These are phyloP conservation scores for Apostichopus japonicus DNA, from an alignment of 35 echinoderm and acorn worm genomes.

Conservation along the genomic window DNA sequence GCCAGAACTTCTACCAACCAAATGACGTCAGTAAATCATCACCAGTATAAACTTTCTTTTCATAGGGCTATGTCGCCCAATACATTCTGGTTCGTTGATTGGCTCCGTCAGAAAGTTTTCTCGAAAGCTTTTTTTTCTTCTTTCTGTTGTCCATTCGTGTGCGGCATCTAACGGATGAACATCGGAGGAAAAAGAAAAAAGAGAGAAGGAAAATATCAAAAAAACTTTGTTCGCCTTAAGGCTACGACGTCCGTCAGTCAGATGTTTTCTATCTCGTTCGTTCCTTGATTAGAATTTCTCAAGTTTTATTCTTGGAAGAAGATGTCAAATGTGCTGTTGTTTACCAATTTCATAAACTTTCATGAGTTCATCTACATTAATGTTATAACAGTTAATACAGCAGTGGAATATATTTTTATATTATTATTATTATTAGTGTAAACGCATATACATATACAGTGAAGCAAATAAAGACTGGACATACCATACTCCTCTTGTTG, in stretches of 20 bases:
- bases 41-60: neutral
- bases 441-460: too few relatives aligned
- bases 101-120: neutral
- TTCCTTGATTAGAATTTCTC: neutral
- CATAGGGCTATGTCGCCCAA: slow-evolving; percentile 9
- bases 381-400: too few relatives aligned
- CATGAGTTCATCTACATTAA: too few relatives aligned
- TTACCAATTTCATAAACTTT: neutral
- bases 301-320: neutral
- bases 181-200: too few relatives aligned
- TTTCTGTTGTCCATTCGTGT: too few relatives aligned
- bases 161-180: too few relatives aligned
- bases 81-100: neutral
- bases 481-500: too few relatives aligned
- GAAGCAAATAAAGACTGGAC: too few relatives aligned
- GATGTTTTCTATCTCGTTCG: neutral
- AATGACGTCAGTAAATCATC: slow-evolving; percentile 37
- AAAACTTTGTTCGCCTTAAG: neutral
- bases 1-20: neutral
- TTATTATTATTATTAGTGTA: too few relatives aligned
- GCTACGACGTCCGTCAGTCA: slow-evolving; percentile 23
- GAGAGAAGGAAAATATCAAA: neutral
- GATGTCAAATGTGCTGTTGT: neutral
- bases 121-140: too few relatives aligned
- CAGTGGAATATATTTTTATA: too few relatives aligned